Conservation (phyloP, 2,797 vertebrate genomes). For the Eupleurogrammus muticus region DNA sequence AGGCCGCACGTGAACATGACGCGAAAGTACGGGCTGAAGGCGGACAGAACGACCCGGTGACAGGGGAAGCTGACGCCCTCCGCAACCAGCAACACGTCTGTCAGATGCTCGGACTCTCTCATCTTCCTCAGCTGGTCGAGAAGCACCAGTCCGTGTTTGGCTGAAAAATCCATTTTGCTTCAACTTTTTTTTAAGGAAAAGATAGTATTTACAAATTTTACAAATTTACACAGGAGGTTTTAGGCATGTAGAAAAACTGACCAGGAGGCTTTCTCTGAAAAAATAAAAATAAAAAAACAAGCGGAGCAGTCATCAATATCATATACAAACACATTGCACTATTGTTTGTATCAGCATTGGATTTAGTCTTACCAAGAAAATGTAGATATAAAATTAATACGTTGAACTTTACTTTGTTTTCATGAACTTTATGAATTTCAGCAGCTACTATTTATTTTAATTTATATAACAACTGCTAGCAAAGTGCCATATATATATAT, state of each 20-base stretch:
- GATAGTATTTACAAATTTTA: too few species aligned
- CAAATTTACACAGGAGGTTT: conserved; percentile 14
- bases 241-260: conserved; percentile 12
- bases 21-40: conserved; percentile 98
- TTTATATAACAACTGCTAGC: not conserved
- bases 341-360: not conserved
- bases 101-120: conserved; percentile 90
- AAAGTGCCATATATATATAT: not conserved
- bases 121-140: conserved; percentile 90
- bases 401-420: too few species aligned
- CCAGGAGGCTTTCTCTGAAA: conserved; percentile 49
- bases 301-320: not conserved
- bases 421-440: too few species aligned
- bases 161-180: conserved; percentile 80
- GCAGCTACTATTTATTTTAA: not conserved
- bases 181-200: conserved; percentile 4
- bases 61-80: conserved; percentile 94
- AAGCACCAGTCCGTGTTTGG: conserved; percentile 87
- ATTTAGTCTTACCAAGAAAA: not conserved
- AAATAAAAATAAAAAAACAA: conserved; percentile 23
- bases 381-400: not conserved
- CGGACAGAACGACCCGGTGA: conserved; percentile 92
- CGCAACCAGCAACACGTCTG: conserved; percentile 92
- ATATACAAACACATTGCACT: not conserved
- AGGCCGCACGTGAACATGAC: conserved; percentile 99